These are phyloP conservation scores for Sebastes hubbsi DNA, from an alignment of 2,797 vertebrate species.

Conservation along the genomic window DNA sequence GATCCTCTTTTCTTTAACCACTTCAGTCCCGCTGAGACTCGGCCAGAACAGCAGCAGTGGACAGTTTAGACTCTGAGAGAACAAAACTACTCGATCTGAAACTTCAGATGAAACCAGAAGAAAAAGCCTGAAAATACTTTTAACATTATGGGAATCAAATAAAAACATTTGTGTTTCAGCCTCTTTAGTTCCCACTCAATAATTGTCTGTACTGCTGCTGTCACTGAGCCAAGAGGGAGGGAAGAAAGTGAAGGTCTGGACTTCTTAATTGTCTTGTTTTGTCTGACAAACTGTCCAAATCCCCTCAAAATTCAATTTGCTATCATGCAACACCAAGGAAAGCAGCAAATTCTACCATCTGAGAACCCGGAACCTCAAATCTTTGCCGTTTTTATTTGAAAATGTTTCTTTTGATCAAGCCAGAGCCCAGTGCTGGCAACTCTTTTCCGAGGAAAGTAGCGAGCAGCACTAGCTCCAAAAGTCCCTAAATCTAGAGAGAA, in stretches of 20 bases:
- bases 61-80: neutral
- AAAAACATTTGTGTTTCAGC: neutral
- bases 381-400: neutral
- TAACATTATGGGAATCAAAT: neutral
- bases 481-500: too few relatives aligned
- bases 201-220: neutral
- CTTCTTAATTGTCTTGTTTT: neutral
- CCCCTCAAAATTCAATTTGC: neutral
- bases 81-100: neutral
- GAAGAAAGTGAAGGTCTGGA: neutral
- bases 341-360: neutral
- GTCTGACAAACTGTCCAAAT: neutral
- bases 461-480: too few relatives aligned
- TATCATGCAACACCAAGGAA: neutral
- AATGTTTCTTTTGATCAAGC: too few relatives aligned
- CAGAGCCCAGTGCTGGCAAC: too few relatives aligned
- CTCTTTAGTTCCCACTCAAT: neutral
- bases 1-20: constrained; percentile 18
- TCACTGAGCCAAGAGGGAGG: neutral
- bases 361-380: neutral
- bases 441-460: too few relatives aligned
- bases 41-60: neutral
- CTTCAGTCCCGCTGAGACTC: constrained; percentile 1
- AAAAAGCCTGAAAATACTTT: neutral
- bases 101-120: neutral